Percentiles rank a stretch among this genome's conserved stretches.
Evolutionary conservation across 2,113 vertebrate genomes (phyloP).

Genomic region (Nerophis lumbriciformis): DNA sequence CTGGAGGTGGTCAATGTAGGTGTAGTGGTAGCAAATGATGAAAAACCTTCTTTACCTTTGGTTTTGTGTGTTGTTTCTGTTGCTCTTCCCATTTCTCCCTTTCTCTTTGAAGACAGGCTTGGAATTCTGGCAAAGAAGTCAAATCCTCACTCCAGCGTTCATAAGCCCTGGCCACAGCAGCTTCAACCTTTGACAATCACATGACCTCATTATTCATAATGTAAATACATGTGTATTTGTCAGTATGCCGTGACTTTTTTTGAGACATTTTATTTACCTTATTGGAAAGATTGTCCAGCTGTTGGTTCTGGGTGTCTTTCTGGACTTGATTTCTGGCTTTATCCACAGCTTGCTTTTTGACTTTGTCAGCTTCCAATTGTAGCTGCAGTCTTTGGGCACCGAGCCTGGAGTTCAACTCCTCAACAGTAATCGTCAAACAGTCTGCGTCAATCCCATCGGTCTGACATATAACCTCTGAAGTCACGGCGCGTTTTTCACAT

Average conservation of each 20-base stretch:
- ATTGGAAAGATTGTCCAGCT: slow-evolving; percentile 72
- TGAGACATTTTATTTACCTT: slow-evolving; percentile 67
- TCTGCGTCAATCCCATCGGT: slow-evolving; percentile 52
- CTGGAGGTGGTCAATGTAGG: too few species aligned
- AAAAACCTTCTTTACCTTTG: slow-evolving; percentile 60
- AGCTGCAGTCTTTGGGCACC: slow-evolving; percentile 56
- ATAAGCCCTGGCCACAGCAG: slow-evolving; percentile 79
- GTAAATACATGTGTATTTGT: too few species aligned
- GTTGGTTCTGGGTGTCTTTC: slow-evolving; percentile 71
- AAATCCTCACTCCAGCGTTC: slow-evolving; percentile 82
- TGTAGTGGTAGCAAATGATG: too few species aligned
- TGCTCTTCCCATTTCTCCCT: slow-evolving; percentile 78
- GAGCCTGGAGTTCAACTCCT: slow-evolving; percentile 62
- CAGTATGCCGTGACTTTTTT: too few species aligned
- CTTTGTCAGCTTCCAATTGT: slow-evolving; percentile 65
- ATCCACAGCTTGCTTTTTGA: slow-evolving; percentile 57
- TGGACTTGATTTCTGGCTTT: slow-evolving; percentile 65
- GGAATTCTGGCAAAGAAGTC: slow-evolving; percentile 80
- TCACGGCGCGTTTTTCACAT: slow-evolving; percentile 42
- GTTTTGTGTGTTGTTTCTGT: slow-evolving; percentile 61
- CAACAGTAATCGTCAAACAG: slow-evolving; percentile 18
- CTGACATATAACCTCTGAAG: slow-evolving; percentile 69
- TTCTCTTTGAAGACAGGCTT: slow-evolving; percentile 73
- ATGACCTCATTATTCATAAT: neutral
- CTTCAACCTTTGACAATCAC: slow-evolving; percentile 75